These are phyloP conservation scores for Coelopa pilipes DNA, from an alignment of 2,888 invertebrate species.

Conservation along the genomic window DNA sequence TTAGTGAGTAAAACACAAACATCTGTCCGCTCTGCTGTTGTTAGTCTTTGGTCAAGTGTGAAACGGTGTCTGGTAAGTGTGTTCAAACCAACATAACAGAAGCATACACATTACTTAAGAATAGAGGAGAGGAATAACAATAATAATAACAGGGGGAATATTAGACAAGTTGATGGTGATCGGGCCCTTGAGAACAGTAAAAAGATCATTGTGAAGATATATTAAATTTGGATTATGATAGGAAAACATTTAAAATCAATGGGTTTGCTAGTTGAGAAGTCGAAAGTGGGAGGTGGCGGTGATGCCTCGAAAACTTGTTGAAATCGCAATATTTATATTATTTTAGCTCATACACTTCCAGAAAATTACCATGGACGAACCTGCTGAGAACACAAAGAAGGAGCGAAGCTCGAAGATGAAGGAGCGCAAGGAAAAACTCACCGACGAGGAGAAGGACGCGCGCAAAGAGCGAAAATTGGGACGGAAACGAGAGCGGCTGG, in stretches of 20 bases:
- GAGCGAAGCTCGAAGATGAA: conserved; percentile 69
- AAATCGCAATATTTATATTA: conserved; percentile 12
- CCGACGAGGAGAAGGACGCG: conserved; percentile 82
- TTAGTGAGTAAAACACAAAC: conserved; percentile 35
- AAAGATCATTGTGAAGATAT: neutral
- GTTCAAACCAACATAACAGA: conserved; percentile 20
- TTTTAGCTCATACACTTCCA: conserved; percentile 54
- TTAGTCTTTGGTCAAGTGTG: conserved; percentile 35
- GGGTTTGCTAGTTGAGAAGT: too few relatives aligned
- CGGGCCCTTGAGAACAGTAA: neutral
- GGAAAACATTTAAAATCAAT: too few relatives aligned
- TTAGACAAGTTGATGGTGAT: neutral
- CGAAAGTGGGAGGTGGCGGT: too few relatives aligned
- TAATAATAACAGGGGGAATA: neutral
- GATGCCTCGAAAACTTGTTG: too few relatives aligned
- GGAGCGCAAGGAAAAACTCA: conserved; percentile 74
- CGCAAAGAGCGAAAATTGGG: conserved; percentile 85
- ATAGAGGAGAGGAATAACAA: too few relatives aligned
- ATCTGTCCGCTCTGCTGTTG: conserved; percentile 29
- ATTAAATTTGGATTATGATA: too few relatives aligned
- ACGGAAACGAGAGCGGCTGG: conserved; percentile 81
- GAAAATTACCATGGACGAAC: conserved; percentile 60
- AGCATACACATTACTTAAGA: neutral
- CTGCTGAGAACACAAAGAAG: conserved; percentile 66
- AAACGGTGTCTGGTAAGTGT: conserved; percentile 31